Conservation (phyloP, 2,113 vertebrate genomes). For the Lophotis ruficrista region DNA sequence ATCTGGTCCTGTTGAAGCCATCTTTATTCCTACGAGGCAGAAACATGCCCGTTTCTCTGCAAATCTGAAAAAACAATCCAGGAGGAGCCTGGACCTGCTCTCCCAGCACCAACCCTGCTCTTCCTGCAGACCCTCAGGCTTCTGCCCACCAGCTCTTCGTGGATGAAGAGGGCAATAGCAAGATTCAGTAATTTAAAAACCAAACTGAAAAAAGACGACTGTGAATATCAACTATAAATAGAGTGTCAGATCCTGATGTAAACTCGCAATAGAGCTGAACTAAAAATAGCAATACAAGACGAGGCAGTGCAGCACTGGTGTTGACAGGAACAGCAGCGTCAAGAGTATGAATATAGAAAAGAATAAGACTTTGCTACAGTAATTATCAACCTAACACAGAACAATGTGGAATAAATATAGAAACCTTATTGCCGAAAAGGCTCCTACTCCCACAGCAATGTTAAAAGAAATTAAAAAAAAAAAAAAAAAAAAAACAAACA, state of each 20-base stretch:
- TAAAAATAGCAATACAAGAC: conserved; percentile 13
- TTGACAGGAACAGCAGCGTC: background rate
- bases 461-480: background rate
- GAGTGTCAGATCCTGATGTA: background rate
- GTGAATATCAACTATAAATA: background rate
- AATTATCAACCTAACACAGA: conserved; percentile 30
- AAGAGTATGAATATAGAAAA: background rate
- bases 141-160: background rate
- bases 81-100: background rate
- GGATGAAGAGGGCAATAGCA: background rate
- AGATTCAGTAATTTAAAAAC: background rate
- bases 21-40: background rate
- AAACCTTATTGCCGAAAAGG: background rate
- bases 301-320: background rate
- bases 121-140: background rate
- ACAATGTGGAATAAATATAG: conserved; percentile 40
- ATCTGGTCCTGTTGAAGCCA: background rate
- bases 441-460: background rate
- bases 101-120: background rate
- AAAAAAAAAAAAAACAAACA: no score
- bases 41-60: background rate
- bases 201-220: background rate
- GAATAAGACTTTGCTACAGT: background rate
- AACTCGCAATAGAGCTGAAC: background rate
- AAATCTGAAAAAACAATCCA: accelerated